A percentile compares a stretch with the other conserved stretches of the same genome.
Conservation (phyloP, 2,888 invertebrate species). For the Poecilobothrus nobilitatus region DNA sequence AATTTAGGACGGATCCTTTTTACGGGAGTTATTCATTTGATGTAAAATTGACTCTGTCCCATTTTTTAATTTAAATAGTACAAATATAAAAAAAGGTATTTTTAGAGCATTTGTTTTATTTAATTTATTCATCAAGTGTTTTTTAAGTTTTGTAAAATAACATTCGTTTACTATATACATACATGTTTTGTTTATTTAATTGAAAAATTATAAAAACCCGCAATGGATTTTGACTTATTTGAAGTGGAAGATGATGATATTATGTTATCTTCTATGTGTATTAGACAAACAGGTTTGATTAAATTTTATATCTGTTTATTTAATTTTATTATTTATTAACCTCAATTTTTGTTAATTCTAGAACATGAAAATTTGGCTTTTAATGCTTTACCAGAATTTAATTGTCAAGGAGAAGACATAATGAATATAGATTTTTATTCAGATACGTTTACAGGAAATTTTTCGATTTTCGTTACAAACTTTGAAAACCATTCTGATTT, state of each 20-base stretch:
- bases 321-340: slow-evolving; percentile 5
- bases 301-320: neutral
- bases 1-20: no score
- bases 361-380: slow-evolving; percentile 18
- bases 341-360: slow-evolving; percentile 14
- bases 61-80: no score
- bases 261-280: slow-evolving; percentile 31
- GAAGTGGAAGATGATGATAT: slow-evolving; percentile 41
- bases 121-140: no score
- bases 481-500: slow-evolving; percentile 23
- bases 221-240: slow-evolving; percentile 43
- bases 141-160: no score
- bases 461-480: slow-evolving; percentile 25
- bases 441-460: slow-evolving; percentile 34
- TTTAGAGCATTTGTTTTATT: no score
- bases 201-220: no score
- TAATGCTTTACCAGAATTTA: slow-evolving; percentile 34
- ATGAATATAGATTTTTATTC: slow-evolving; percentile 28
- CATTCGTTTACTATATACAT: no score
- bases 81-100: no score
- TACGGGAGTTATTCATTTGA: no score
- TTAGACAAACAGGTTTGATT: slow-evolving; percentile 30
- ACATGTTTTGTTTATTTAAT: no score
- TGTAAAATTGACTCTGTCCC: no score
- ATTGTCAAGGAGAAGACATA: slow-evolving; percentile 36